Percentiles rank a stretch among this genome's conserved stretches.
Evolutionary conservation across 2,888 invertebrate genomes (phyloP).

Genomic region (Cistogaster globosa): DNA sequence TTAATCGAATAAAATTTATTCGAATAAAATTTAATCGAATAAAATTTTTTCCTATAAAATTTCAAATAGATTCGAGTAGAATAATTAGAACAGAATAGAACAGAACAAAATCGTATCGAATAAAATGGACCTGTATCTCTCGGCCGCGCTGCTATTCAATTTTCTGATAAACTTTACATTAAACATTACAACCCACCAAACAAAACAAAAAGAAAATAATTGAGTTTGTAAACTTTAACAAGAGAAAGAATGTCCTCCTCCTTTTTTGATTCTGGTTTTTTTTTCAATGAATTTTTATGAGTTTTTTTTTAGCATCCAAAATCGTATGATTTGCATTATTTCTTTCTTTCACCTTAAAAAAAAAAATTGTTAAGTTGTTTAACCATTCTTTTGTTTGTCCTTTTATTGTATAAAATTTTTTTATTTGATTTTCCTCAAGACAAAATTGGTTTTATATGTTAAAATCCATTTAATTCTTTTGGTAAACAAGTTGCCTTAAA

Average conservation of each 20-base stretch:
- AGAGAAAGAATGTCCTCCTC: slow-evolving; percentile 18
- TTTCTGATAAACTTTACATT: slow-evolving; percentile 51
- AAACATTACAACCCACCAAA: slow-evolving; percentile 19
- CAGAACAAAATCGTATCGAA: no score
- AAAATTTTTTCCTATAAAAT: no score
- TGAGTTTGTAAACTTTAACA: slow-evolving; percentile 53
- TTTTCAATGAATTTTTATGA: slow-evolving; percentile 17
- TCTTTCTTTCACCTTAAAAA: neutral
- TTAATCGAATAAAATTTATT: no score
- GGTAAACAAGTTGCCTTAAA: slow-evolving; percentile 57
- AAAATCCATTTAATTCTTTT: slow-evolving; percentile 65
- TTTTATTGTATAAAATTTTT: slow-evolving; percentile 2
- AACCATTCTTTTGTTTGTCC: slow-evolving; percentile 57
- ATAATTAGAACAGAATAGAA: no score
- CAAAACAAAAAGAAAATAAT: slow-evolving; percentile 44
- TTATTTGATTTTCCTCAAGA: slow-evolving; percentile 1
- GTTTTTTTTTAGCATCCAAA: slow-evolving; percentile 15
- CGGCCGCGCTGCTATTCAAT: neutral
- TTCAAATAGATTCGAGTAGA: no score
- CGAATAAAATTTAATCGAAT: no score
- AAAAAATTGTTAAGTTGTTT: slow-evolving; percentile 55
- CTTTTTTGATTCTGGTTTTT: neutral
- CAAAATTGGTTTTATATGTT: slow-evolving; percentile 67
- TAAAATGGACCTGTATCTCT: no score
- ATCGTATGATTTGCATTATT: slow-evolving; percentile 58